Conservation (phyloP, 2,113 vertebrate genomes). For the Chloropsis cyanopogon region DNA sequence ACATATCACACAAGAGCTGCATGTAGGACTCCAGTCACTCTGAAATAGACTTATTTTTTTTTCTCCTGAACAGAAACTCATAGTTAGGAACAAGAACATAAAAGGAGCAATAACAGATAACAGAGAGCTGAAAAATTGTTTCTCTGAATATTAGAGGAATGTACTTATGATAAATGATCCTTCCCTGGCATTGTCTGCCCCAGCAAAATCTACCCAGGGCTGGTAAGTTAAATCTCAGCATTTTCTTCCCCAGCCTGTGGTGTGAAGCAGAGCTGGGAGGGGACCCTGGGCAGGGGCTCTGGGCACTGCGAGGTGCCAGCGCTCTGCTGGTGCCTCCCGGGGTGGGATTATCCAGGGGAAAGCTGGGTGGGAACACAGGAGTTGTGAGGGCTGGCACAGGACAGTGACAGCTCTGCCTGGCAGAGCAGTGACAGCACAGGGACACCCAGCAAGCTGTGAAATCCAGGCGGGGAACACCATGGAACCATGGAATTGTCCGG, state of each 20-base stretch:
- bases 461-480: fast-evolving
- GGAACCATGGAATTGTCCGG: background rate
- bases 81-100: constrained; percentile 17
- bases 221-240: background rate
- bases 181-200: background rate
- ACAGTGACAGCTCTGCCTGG: background rate
- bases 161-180: constrained; percentile 23
- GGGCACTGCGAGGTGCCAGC: no score
- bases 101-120: constrained; percentile 34
- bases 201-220: background rate
- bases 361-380: background rate
- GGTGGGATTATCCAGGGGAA: background rate
- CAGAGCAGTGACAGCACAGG: background rate
- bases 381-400: background rate
- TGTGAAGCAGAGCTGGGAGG: background rate
- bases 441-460: fast-evolving
- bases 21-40: background rate
- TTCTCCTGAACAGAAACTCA: constrained; percentile 8
- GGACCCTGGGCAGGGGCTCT: background rate
- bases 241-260: background rate
- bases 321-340: background rate
- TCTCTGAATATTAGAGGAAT: constrained; percentile 38
- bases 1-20: background rate
- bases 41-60: background rate
- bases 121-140: constrained; percentile 23